Base-by-base conservation (phyloP, 2,888 invertebrate species). In the Poecilobothrus nobilitatus region DNA sequence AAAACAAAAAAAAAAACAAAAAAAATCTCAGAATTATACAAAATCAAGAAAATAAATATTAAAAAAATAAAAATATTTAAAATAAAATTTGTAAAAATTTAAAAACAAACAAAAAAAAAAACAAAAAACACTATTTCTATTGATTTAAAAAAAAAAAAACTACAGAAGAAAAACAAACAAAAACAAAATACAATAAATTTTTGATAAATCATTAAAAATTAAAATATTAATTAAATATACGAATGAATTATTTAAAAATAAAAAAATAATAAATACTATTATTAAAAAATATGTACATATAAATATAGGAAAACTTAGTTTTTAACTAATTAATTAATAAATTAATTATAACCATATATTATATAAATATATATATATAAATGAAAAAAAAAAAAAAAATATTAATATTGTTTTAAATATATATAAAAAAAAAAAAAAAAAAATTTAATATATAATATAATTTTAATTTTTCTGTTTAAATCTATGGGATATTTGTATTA, bases 331-430 rank as follows among this genome's bases (percentile, higher is more conserved):
- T 41, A 41, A 41, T 41, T 12, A 41, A 12, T 41, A n/a, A n/a
- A n/a, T n/a, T n/a, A n/a, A n/a, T n/a, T n/a, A n/a, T n/a, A n/a
- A n/a, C n/a, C n/a, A n/a, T n/a, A n/a, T n/a, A n/a, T n/a, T n/a
- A n/a, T 18, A 53, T 4, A 53, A 53, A 53, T 12, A 41, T 6
- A 15, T 41, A 53, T 53, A 53, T 18, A 53, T 2, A 37, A 37
- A 37, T 37, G 7, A 37, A 37, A 37, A 8, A 37, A 34, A 34
- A 37, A 10, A 12, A 53, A 15, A 53, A 6, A 53, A 12, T 53
- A 53, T 18, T 53, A 53, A 53, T 53, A 53, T 53, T 53, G 53
- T 53, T 53, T 53, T 53, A 53, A 53, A 53, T 53, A 53, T 53
- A 41, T 41, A 41, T 12, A 12, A 41, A 9, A 41, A 41, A 41